phyloP scores from a whole-genome alignment of 2,888 invertebrate species.

The Papilio demoleus region DNA sequence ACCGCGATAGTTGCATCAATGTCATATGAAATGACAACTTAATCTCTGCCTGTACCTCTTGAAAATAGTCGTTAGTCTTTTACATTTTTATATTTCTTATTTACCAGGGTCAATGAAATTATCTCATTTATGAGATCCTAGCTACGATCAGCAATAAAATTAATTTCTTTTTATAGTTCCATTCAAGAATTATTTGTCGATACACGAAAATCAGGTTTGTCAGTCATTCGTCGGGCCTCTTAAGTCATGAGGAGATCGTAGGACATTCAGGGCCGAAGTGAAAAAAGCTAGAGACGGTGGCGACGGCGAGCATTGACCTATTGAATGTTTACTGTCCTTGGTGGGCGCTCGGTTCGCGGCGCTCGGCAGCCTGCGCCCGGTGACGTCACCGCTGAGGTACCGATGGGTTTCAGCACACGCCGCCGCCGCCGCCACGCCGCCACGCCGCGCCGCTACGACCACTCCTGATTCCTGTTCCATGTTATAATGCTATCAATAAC shows the following conservation, averaged over 20 bases:
- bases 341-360: conserved; percentile 53
- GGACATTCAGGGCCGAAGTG: conserved; percentile 66
- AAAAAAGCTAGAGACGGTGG: conserved; percentile 68
- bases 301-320: conserved; percentile 78
- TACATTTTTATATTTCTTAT: background rate
- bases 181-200: conserved; percentile 12
- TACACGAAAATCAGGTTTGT: conserved; percentile 24
- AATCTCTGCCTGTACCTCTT: conserved; percentile 18
- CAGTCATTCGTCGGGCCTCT: conserved; percentile 57
- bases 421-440: conserved; percentile 48
- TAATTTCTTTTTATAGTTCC: conserved; percentile 14
- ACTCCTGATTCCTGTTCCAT: conserved; percentile 37
- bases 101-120: conserved; percentile 16
- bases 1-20: conserved; percentile 5
- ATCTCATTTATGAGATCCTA: conserved; percentile 1
- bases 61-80: conserved; percentile 2
- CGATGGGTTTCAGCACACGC: conserved; percentile 76
- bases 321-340: conserved; percentile 82
- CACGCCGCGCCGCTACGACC: conserved; percentile 53
- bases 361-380: conserved; percentile 54
- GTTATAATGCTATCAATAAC: conserved; percentile 1
- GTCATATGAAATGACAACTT: conserved; percentile 8
- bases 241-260: conserved; percentile 59
- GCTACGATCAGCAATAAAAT: conserved; percentile 1
- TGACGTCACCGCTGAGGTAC: conserved; percentile 80